phyloP scores from a whole-genome alignment of 1,140 invertebrate species.

The Thalassaphorura encarpata region DNA sequence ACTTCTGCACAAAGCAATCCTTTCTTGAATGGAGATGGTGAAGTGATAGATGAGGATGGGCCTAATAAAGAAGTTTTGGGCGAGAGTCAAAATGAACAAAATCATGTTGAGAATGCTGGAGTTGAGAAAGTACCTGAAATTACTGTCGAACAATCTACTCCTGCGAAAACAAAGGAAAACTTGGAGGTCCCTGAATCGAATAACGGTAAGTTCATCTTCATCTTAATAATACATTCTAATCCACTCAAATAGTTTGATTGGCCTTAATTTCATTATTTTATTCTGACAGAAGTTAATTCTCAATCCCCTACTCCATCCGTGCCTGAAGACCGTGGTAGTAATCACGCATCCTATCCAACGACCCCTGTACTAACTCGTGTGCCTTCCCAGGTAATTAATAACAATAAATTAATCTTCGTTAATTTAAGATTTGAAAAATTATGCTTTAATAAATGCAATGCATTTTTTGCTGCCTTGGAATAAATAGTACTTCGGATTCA shows the following conservation, averaged over 20 bases:
- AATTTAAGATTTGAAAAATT: not conserved
- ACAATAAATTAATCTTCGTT: not conserved
- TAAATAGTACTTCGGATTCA: constrained; percentile 28
- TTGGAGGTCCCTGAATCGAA: too few relatives aligned
- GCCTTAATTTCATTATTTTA: too few relatives aligned
- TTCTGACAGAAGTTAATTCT: too few relatives aligned
- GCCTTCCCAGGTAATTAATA: constrained; percentile 38
- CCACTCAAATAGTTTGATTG: too few relatives aligned
- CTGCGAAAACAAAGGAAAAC: too few relatives aligned
- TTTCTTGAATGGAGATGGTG: not conserved
- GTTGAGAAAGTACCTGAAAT: not conserved
- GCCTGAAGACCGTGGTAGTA: too few relatives aligned
- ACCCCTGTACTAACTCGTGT: constrained; percentile 36
- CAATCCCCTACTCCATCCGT: too few relatives aligned
- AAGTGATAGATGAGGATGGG: not conserved
- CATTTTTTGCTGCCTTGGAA: not conserved
- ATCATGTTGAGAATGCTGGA: not conserved
- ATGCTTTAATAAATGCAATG: too few relatives aligned
- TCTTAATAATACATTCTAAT: too few relatives aligned
- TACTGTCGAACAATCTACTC: too few relatives aligned
- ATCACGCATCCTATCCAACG: constrained; percentile 25
- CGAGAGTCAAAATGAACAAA: not conserved
- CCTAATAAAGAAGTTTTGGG: not conserved
- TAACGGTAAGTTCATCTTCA: not conserved
- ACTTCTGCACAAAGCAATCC: too few relatives aligned